These are phyloP conservation scores for Pseudorasbora parva DNA, from an alignment of 2,113 vertebrate genomes.

Conservation along the genomic window DNA sequence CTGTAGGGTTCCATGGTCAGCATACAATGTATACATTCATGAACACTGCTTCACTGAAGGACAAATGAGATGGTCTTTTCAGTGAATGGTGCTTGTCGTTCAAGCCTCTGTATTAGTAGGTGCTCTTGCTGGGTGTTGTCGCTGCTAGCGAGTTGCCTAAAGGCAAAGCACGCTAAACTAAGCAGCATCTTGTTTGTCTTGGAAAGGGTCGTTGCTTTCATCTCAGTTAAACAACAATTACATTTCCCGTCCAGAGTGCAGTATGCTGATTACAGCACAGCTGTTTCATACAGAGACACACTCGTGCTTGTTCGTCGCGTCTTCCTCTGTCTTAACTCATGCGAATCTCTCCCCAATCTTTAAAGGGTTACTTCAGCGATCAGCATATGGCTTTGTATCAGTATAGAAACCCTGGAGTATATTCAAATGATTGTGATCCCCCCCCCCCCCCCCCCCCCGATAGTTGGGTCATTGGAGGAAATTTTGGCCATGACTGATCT, in stretches of 20 bases:
- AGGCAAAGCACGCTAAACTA: conserved; percentile 35
- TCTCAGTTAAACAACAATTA: conserved; percentile 56
- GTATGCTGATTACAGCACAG: conserved; percentile 53
- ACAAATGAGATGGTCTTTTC: not conserved
- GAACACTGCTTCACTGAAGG: not conserved
- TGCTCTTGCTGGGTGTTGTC: conserved; percentile 5
- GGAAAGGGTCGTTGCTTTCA: conserved; percentile 48
- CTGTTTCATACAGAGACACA: conserved; percentile 50
- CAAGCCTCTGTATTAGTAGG: not conserved
- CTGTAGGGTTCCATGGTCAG: not conserved
- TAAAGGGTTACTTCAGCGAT: no score
- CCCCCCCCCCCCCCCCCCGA: no score
- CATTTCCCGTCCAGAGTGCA: conserved; percentile 41
- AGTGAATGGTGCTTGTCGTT: not conserved
- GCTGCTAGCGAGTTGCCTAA: conserved; percentile 33
- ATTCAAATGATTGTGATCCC: no score
- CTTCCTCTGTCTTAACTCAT: not conserved
- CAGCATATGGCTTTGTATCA: no score
- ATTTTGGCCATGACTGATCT: no score
- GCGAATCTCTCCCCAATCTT: not conserved
- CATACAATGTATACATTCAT: not conserved
- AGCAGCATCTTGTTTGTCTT: conserved; percentile 40
- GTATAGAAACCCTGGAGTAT: no score
- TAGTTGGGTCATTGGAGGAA: no score
- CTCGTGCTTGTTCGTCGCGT: conserved; percentile 5